Evolutionary conservation across 2,797 vertebrate genomes (phyloP), one percentile per base, ranked within the genome.

Genomic region (Knipowitschia caucasica): DNA sequence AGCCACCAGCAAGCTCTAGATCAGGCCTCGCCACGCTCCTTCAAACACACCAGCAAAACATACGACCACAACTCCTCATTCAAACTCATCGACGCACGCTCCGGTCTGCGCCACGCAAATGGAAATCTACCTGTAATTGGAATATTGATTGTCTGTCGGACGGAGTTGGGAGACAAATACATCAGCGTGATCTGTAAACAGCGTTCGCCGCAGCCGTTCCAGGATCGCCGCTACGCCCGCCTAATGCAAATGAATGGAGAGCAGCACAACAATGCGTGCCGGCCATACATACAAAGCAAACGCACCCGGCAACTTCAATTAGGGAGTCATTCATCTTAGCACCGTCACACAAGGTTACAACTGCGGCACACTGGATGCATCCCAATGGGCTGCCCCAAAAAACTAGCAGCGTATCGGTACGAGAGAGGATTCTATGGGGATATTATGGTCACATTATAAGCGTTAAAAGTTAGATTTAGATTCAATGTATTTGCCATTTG

Each of bases 171-270:
- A 18, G 73, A 84, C 72, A 76, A 82, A 84, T 80, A 64, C 77
- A 80, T 87, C 82, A 82, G 81, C 53, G n/a, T 78, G 78, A 82
- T 81, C 73, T 65, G 78, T 81, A 80, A 82, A 79, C 76, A 75
- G 30, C 64, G 66, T 73, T 31, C 26, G 62, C 53, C 43, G 71
- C 64, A 42, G 40, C 43, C 4, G 35, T 56, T 73, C 49, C 54
- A 45, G 57, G 50, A 59, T 77, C 36, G 66, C 64, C 69, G 50
- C 75, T 59, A 59, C 51, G 49, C 34, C 67, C 21, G 46, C 34
- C 61, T 81, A 74, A 83, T 84, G 66, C 53, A 73, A 83, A 85
- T 71, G 67, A 76, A 81, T 59, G 61, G 62, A 24, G 40, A 68
- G 59, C 60, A 67, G 64, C 67, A 60, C 54, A 52, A 56, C 43